A percentile compares a stretch with the other conserved stretches of the same genome.
These are phyloP conservation scores for Thalpophila matura DNA, from an alignment of 2,888 invertebrate genomes.

Conservation along the genomic window DNA sequence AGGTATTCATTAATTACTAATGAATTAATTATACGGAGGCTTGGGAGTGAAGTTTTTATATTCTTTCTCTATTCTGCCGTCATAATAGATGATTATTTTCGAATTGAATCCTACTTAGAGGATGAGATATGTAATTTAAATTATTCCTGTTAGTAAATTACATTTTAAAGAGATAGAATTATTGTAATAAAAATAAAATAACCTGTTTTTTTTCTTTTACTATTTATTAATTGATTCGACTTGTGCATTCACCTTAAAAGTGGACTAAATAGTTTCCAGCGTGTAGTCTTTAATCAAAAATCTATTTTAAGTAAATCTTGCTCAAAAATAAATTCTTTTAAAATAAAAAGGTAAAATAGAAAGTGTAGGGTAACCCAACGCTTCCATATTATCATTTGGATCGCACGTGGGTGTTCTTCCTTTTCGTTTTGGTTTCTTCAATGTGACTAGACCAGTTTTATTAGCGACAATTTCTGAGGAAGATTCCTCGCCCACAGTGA, in stretches of 20 bases:
- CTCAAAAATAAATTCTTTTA: slow-evolving; percentile 18
- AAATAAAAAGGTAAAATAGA: slow-evolving; percentile 34
- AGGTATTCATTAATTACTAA: slow-evolving; percentile 52
- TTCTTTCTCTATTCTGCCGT: slow-evolving; percentile 1
- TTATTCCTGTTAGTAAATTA: neutral
- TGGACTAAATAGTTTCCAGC: too few relatives aligned
- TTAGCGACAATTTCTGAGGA: slow-evolving; percentile 41
- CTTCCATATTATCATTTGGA: slow-evolving; percentile 53
- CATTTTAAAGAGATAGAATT: neutral
- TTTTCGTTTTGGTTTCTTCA: slow-evolving; percentile 51
- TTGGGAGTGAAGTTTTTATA: slow-evolving; percentile 13
- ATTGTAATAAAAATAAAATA: too few relatives aligned
- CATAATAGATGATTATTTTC: slow-evolving; percentile 2
- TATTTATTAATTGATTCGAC: neutral
- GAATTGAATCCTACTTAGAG: slow-evolving; percentile 7
- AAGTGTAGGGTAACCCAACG: slow-evolving; percentile 40
- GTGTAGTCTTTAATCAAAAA: too few relatives aligned
- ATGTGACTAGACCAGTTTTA: slow-evolving; percentile 60
- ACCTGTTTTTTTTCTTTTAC: neutral
- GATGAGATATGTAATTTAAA: slow-evolving; percentile 2
- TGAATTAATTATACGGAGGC: slow-evolving; percentile 34
- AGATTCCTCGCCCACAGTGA: slow-evolving; percentile 35
- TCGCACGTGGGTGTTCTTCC: slow-evolving; percentile 60
- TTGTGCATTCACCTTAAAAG: too few relatives aligned
- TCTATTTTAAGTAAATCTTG: neutral